phyloP scores from a whole-genome alignment of 1,140 invertebrate species.

The Delia radicum region DNA sequence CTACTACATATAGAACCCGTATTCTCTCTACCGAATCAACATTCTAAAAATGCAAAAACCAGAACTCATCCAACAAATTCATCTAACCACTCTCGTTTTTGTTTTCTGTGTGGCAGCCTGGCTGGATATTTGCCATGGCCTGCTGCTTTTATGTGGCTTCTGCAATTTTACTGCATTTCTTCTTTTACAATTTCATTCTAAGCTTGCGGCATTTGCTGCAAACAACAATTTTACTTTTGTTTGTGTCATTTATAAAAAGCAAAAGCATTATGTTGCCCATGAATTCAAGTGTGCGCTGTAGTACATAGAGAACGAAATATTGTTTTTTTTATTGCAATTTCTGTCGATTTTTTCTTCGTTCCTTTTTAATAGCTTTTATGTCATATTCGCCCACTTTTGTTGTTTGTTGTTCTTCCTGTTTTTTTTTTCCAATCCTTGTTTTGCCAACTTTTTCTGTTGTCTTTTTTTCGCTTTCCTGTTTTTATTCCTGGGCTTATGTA shows the following conservation, averaged over 20 bases:
- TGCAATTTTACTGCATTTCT: neutral
- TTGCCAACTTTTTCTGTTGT: neutral
- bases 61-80: neutral
- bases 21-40: conserved; percentile 3
- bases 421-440: neutral
- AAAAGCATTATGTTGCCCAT: neutral
- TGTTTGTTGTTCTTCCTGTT: conserved; percentile 1
- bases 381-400: neutral
- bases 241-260: conserved; percentile 9
- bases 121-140: neutral
- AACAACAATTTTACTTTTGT: conserved; percentile 21
- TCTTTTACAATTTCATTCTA: neutral
- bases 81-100: conserved; percentile 22
- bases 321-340: neutral
- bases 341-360: neutral
- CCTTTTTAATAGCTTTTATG: neutral
- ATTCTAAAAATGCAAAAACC: neutral
- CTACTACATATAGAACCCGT: conserved; percentile 2
- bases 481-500: neutral
- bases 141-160: neutral
- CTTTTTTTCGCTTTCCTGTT: neutral
- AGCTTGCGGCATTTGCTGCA: conserved; percentile 10
- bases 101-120: conserved; percentile 10
- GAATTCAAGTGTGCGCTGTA: neutral
- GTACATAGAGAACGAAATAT: neutral